Conservation (phyloP, 2,797 vertebrate genomes). For the Xenops minutus region DNA sequence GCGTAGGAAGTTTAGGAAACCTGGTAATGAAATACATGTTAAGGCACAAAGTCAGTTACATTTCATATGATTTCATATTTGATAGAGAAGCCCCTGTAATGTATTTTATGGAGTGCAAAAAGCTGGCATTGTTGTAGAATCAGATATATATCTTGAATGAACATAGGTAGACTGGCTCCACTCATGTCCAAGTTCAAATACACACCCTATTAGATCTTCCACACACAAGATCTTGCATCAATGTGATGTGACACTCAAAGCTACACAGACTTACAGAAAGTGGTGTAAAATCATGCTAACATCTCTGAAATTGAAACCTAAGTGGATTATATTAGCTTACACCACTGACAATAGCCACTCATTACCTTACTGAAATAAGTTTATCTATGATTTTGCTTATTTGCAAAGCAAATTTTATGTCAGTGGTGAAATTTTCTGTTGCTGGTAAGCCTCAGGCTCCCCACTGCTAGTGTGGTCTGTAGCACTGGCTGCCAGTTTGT, state of each 20-base stretch:
- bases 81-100: not conserved
- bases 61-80: not conserved
- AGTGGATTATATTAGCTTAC: not conserved
- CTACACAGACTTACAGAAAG: not conserved
- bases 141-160: not conserved
- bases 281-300: not conserved
- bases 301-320: not conserved
- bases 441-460: not conserved
- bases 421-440: not conserved
- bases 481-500: rapidly evolving
- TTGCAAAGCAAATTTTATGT: not conserved
- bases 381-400: not conserved
- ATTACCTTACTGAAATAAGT: not conserved
- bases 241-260: not conserved
- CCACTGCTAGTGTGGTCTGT: not conserved
- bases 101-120: not conserved
- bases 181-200: not conserved
- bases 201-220: not conserved
- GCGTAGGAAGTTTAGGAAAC: not conserved
- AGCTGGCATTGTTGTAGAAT: not conserved
- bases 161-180: not conserved
- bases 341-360: not conserved
- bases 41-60: not conserved
- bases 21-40: not conserved
- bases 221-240: not conserved